A percentile compares a stretch with the other conserved stretches of the same genome.
Evolutionary conservation across 2,797 vertebrate genomes (phyloP).

Genomic region (Clarias fuscus): DNA sequence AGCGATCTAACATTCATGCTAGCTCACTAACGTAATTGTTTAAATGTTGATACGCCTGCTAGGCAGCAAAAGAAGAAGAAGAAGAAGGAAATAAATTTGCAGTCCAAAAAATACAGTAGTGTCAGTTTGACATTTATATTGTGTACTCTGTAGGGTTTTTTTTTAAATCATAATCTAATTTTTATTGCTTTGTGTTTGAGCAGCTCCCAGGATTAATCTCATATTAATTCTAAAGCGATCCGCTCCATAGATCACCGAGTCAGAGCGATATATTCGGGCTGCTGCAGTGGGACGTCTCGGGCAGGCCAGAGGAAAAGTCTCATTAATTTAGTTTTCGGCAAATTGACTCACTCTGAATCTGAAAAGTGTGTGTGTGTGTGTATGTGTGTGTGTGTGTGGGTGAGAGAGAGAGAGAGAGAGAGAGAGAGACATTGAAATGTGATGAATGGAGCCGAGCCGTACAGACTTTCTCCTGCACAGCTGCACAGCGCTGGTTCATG

Average conservation of each 20-base stretch:
- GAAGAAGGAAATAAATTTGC: neutral
- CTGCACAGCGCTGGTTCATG: conserved; percentile 38
- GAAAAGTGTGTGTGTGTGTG: neutral
- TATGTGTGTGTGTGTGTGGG: conserved; percentile 13
- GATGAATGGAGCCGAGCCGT: conserved; percentile 5
- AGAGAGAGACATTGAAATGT: conserved; percentile 15
- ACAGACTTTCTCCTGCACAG: conserved; percentile 34
- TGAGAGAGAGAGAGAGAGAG: neutral
- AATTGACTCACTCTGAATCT: conserved; percentile 22
- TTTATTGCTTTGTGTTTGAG: conserved; percentile 26
- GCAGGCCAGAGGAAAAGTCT: conserved; percentile 11
- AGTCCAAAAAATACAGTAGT: neutral
- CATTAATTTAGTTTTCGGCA: conserved; percentile 11
- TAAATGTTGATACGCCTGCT: neutral
- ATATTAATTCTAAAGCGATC: neutral
- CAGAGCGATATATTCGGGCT: conserved; percentile 13
- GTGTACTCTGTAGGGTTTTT: neutral
- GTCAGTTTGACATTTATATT: neutral
- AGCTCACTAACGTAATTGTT: neutral
- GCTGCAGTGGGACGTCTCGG: conserved; percentile 15
- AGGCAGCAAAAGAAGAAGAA: neutral
- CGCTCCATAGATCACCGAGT: conserved; percentile 16
- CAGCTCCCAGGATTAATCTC: conserved; percentile 13
- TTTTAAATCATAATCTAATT: neutral
- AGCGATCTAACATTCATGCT: neutral